These are phyloP conservation scores for Saccopteryx leptura DNA, from an alignment of 2,113 vertebrate genomes.

Conservation along the genomic window DNA sequence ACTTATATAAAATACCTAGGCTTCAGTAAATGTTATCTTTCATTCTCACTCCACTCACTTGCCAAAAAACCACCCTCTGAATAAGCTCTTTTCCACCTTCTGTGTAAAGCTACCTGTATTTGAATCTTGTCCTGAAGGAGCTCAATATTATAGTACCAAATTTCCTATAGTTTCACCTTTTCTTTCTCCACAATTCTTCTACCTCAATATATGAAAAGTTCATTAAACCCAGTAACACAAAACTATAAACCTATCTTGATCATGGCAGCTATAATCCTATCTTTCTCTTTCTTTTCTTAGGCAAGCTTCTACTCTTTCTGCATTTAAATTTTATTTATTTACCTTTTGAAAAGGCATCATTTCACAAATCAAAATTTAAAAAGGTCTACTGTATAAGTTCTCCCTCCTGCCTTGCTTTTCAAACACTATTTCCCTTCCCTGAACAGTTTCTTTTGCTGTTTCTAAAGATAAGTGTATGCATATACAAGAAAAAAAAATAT, in stretches of 20 bases:
- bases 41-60: neutral
- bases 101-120: neutral
- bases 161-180: neutral
- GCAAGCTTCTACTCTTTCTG: neutral
- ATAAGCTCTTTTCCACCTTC: neutral
- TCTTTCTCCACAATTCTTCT: neutral
- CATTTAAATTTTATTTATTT: slow-evolving; percentile 21
- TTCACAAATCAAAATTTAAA: slow-evolving; percentile 9
- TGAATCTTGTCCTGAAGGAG: neutral
- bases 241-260: neutral
- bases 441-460: neutral
- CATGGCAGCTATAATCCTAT: neutral
- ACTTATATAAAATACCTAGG: neutral
- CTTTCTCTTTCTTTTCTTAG: neutral
- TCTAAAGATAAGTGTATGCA: neutral
- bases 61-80: neutral
- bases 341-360: slow-evolving; percentile 40
- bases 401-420: neutral
- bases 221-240: neutral
- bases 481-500: neutral
- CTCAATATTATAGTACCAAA: neutral
- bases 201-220: neutral
- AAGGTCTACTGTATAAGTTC: neutral
- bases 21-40: slow-evolving; percentile 24
- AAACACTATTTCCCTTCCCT: neutral